Evolutionary conservation across 2,888 invertebrate species (phyloP).

Genomic region (Panopea generosa): DNA sequence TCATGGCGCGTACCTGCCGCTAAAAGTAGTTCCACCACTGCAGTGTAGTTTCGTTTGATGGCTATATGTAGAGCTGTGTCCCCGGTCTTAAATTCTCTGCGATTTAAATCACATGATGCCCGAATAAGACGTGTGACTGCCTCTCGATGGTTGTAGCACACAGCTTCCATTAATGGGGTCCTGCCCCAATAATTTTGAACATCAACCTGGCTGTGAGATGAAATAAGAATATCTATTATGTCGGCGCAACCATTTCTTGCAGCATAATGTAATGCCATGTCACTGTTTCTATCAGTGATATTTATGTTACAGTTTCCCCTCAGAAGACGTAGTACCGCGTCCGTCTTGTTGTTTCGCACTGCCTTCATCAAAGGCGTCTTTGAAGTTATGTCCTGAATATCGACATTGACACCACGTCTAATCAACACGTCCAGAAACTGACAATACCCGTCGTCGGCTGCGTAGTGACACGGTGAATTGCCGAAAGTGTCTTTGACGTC

Average conservation of each 20-base stretch:
- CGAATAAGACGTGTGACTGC: slow-evolving; percentile 80
- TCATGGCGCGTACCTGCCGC: slow-evolving; percentile 82
- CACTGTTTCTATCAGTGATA: slow-evolving; percentile 83
- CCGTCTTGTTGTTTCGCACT: slow-evolving; percentile 84
- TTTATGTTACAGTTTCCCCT: slow-evolving; percentile 82
- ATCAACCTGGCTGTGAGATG: slow-evolving; percentile 82
- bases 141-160: slow-evolving; percentile 84
- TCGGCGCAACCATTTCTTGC: slow-evolving; percentile 84
- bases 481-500: slow-evolving; percentile 84
- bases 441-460: slow-evolving; percentile 84
- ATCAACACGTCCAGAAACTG: slow-evolving; percentile 83
- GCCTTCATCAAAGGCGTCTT: slow-evolving; percentile 85
- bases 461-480: slow-evolving; percentile 84
- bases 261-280: slow-evolving; percentile 84
- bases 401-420: slow-evolving; percentile 81
- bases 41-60: slow-evolving; percentile 84
- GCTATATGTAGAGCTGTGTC: slow-evolving; percentile 84
- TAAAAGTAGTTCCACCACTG: slow-evolving; percentile 82
- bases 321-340: slow-evolving; percentile 82
- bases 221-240: slow-evolving; percentile 81
- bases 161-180: slow-evolving; percentile 85
- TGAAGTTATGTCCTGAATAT: slow-evolving; percentile 84
- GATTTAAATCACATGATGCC: slow-evolving; percentile 82
- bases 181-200: slow-evolving; percentile 85
- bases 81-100: slow-evolving; percentile 84